phyloP scores from a whole-genome alignment of 1,140 invertebrate species.

The Hylaeus volcanicus region DNA sequence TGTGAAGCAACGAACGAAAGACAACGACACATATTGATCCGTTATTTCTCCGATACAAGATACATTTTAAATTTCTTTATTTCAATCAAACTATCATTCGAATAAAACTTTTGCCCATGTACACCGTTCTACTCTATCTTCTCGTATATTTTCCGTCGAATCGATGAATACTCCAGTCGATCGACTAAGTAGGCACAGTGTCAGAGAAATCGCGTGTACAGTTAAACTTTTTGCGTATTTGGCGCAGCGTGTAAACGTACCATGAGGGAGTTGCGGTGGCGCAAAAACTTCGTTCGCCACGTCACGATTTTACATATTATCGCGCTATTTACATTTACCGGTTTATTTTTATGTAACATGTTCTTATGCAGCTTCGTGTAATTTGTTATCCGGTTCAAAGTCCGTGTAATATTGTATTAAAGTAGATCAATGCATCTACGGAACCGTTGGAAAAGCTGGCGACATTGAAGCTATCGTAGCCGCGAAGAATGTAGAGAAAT shows the following conservation, averaged over 20 bases:
- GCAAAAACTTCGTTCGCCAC: not conserved
- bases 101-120: not conserved
- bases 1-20: too few relatives aligned
- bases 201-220: too few relatives aligned
- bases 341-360: not conserved
- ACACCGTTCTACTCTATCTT: too few relatives aligned
- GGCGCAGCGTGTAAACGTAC: too few relatives aligned
- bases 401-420: not conserved
- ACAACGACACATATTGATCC: too few relatives aligned
- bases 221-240: too few relatives aligned
- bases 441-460: not conserved
- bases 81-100: too few relatives aligned
- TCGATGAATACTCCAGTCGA: too few relatives aligned
- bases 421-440: not conserved
- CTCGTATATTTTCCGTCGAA: not conserved
- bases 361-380: not conserved
- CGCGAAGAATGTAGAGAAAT: not conserved
- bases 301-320: not conserved
- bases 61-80: too few relatives aligned
- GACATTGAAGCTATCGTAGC: not conserved
- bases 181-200: too few relatives aligned
- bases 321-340: not conserved
- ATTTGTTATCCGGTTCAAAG: not conserved
- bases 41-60: too few relatives aligned
- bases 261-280: too few relatives aligned